phyloP scores from a whole-genome alignment of 1,140 invertebrate species.

The Mylabris phalerata region DNA sequence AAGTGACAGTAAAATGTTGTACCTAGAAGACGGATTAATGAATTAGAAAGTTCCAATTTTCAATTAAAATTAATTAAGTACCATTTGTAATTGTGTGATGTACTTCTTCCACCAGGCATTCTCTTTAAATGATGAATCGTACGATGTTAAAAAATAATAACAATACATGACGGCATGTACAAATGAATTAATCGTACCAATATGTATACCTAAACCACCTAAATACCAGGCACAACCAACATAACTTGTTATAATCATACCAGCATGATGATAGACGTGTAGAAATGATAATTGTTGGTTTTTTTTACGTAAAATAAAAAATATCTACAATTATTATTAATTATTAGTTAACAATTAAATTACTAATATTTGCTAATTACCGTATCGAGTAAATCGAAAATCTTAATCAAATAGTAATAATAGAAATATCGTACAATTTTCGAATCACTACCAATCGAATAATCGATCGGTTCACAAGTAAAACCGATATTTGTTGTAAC shows the following conservation, averaged over 20 bases:
- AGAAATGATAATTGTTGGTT: constrained; percentile 76
- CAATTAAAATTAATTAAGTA: constrained; percentile 31
- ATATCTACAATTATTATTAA: constrained; percentile 49
- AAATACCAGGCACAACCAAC: constrained; percentile 54
- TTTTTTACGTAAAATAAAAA: constrained; percentile 84
- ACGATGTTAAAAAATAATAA: constrained; percentile 64
- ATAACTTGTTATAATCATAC: constrained; percentile 63
- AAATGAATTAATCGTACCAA: constrained; percentile 62
- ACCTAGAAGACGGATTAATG: constrained; percentile 41
- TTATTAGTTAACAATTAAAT: not conserved
- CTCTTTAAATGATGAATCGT: constrained; percentile 54
- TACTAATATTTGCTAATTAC: not conserved
- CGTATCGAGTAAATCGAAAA: constrained; percentile 4
- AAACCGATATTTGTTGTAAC: not conserved
- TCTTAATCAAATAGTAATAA: not conserved
- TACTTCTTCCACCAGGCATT: constrained; percentile 69
- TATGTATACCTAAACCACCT: constrained; percentile 56
- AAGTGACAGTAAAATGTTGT: constrained; percentile 64
- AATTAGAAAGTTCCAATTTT: not conserved
- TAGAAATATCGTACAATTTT: not conserved
- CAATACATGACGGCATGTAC: constrained; percentile 77
- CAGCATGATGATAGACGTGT: constrained; percentile 81
- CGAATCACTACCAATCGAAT: not conserved
- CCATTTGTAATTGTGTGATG: constrained; percentile 64
- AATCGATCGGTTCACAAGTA: constrained; percentile 1